Conservation (phyloP, 2,113 vertebrate species). For the Charina bottae region DNA sequence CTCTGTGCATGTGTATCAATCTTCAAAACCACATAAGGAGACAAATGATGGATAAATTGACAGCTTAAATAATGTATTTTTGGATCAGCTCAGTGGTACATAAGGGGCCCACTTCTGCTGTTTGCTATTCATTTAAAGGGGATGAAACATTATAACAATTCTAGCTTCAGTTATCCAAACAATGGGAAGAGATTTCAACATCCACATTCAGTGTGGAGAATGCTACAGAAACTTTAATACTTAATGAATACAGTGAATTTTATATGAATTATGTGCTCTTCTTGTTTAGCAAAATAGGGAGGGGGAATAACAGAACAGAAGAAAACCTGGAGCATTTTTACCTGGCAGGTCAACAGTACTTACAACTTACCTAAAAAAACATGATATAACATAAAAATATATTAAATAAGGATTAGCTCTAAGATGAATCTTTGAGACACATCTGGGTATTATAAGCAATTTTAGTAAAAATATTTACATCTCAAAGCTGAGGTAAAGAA, state of each 20-base stretch:
- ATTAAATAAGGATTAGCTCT: neutral
- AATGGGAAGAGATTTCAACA: neutral
- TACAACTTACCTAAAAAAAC: neutral
- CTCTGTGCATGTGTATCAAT: slow-evolving; percentile 12
- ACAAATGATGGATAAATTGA: slow-evolving; percentile 14
- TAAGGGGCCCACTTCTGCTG: neutral
- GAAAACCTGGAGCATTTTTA: neutral
- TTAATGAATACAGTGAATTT: neutral
- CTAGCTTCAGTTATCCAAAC: neutral
- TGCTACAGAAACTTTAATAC: neutral
- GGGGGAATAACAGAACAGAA: neutral
- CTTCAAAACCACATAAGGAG: neutral
- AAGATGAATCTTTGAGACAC: neutral
- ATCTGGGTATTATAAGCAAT: neutral
- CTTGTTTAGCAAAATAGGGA: too few species aligned
- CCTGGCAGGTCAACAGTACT: neutral
- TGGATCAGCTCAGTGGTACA: neutral
- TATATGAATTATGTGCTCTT: neutral
- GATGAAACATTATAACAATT: neutral
- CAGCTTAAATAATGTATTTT: slow-evolving; percentile 16
- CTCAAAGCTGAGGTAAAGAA: neutral
- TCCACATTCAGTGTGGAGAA: neutral
- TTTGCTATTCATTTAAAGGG: slow-evolving; percentile 15
- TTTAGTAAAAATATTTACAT: neutral
- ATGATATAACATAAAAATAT: too few species aligned